phyloP scores from a whole-genome alignment of 2,113 vertebrate species.

The Phylloscopus trochilus region DNA sequence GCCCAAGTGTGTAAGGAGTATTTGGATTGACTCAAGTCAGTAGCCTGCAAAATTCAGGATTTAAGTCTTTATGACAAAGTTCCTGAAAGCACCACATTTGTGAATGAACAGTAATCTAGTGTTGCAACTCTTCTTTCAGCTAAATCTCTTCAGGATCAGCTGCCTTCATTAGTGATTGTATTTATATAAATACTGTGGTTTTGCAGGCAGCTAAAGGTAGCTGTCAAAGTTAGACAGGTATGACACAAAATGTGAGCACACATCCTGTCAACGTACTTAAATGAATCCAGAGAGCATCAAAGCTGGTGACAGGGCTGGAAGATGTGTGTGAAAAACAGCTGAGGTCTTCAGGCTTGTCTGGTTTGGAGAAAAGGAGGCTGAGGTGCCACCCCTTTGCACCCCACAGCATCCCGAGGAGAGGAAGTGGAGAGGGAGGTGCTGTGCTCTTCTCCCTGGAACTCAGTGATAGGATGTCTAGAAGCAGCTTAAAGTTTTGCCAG shows the following conservation, averaged over 20 bases:
- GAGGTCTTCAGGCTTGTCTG: neutral
- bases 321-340: neutral
- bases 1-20: neutral
- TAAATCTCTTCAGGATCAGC: neutral
- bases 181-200: neutral
- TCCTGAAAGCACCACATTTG: neutral
- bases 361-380: neutral
- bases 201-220: neutral
- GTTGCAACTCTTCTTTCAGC: neutral
- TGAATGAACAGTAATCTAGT: neutral
- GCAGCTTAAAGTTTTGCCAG: neutral
- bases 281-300: neutral
- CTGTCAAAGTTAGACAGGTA: neutral
- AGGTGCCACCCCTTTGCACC: accelerated
- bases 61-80: neutral
- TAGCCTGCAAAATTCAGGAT: neutral
- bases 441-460: neutral
- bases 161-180: neutral
- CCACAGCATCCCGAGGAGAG: neutral
- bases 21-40: neutral
- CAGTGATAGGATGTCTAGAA: neutral
- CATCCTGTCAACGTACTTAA: neutral
- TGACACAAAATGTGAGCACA: neutral
- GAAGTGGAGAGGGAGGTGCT: neutral
- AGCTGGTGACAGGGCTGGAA: neutral